phyloP scores from a whole-genome alignment of 2,797 vertebrate genomes.

The Cirrhinus mrigala region DNA sequence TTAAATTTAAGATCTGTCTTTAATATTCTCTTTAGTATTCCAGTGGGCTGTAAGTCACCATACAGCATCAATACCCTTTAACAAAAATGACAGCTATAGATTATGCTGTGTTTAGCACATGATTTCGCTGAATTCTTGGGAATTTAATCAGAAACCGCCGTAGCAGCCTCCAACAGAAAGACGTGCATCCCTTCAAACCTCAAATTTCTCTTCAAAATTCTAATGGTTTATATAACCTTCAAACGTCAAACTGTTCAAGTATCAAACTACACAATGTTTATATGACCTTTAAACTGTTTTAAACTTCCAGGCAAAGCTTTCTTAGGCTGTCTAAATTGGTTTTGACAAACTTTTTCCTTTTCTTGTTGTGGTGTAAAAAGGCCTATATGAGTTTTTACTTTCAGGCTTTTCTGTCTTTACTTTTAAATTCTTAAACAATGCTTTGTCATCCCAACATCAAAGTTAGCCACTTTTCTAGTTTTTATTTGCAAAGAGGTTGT shows the following conservation, averaged over 20 bases:
- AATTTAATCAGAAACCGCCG: not conserved
- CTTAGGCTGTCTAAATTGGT: not conserved
- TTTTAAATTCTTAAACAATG: slow-evolving; percentile 2
- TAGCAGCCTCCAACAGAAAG: not conserved
- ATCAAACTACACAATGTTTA: not conserved
- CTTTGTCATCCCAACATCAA: not conserved
- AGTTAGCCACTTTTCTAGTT: not conserved
- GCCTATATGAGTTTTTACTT: not conserved
- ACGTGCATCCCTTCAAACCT: not conserved
- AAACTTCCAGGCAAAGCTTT: not conserved
- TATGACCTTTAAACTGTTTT: slow-evolving; percentile 3
- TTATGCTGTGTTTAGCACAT: not conserved
- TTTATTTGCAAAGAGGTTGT: slow-evolving; percentile 5
- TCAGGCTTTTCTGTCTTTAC: not conserved
- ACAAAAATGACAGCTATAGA: not conserved
- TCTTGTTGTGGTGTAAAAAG: slow-evolving; percentile 16
- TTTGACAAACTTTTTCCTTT: slow-evolving; percentile 14
- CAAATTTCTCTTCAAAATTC: not conserved
- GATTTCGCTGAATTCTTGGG: not conserved
- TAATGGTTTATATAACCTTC: not conserved
- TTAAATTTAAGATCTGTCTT: slow-evolving; percentile 67
- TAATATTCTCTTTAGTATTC: slow-evolving; percentile 59
- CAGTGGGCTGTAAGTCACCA: slow-evolving; percentile 61
- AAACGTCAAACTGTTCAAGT: not conserved
- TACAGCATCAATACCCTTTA: slow-evolving; percentile 55